Conservation (phyloP, 2,888 invertebrate genomes). For the Smittia aterrima region DNA sequence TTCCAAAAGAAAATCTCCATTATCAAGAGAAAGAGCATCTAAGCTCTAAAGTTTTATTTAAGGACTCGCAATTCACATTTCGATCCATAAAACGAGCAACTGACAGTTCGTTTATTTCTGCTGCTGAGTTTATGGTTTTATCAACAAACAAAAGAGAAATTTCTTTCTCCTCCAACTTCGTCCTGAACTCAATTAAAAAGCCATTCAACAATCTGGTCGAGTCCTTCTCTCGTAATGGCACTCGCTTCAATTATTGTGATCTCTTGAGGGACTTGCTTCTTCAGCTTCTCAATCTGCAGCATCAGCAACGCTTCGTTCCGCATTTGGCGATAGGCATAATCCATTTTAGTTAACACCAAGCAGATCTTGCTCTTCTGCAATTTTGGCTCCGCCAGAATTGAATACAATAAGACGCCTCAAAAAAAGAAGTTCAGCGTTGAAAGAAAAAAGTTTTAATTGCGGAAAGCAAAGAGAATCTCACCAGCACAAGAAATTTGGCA, state of each 20-base stretch:
- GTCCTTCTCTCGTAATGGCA: slow-evolving; percentile 68
- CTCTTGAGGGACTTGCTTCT: slow-evolving; percentile 66
- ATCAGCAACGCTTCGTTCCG: slow-evolving; percentile 80
- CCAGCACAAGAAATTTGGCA: slow-evolving; percentile 82
- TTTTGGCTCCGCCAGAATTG: slow-evolving; percentile 70
- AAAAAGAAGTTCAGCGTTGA: slow-evolving; percentile 58
- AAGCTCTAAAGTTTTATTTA: not conserved
- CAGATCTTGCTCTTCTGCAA: slow-evolving; percentile 67
- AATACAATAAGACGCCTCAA: slow-evolving; percentile 74
- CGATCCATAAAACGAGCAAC: too few relatives aligned
- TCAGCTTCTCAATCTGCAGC: slow-evolving; percentile 70
- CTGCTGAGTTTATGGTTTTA: not conserved
- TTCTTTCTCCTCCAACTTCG: not conserved
- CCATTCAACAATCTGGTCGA: slow-evolving; percentile 67
- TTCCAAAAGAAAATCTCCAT: not conserved
- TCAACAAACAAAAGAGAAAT: not conserved
- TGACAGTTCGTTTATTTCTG: not conserved
- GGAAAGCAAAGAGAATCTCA: slow-evolving; percentile 38
- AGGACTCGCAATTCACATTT: not conserved
- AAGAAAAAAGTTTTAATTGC: not conserved
- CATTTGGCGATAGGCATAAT: slow-evolving; percentile 82
- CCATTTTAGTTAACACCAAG: slow-evolving; percentile 77
- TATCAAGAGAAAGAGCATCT: not conserved
- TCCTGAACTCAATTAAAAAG: slow-evolving; percentile 45
- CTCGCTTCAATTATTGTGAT: slow-evolving; percentile 72